These are phyloP conservation scores for Hippocampus comes DNA, from an alignment of 2,113 vertebrate genomes.

Conservation along the genomic window DNA sequence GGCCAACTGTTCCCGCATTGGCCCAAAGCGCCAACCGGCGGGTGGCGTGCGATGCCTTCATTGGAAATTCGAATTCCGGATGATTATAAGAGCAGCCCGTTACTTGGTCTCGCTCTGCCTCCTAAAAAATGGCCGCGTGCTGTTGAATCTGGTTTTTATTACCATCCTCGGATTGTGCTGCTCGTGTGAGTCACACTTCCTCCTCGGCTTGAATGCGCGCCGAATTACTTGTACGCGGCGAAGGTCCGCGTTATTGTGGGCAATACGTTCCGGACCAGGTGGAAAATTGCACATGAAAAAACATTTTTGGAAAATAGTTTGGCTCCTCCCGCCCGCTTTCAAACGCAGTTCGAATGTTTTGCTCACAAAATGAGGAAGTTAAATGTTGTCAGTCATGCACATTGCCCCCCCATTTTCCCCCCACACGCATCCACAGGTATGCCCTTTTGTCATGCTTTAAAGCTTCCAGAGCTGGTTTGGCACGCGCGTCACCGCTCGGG, in stretches of 20 bases:
- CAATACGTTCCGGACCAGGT: too few relatives aligned
- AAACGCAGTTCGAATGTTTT: too few relatives aligned
- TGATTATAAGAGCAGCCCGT: constrained; percentile 3
- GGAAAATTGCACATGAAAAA: too few relatives aligned
- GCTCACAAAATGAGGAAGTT: background rate
- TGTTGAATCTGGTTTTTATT: background rate
- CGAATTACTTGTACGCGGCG: too few relatives aligned
- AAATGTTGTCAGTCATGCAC: background rate
- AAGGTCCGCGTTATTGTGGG: too few relatives aligned
- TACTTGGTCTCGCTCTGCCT: background rate
- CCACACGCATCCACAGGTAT: background rate
- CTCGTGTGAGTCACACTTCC: constrained; percentile 17
- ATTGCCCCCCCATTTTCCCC: background rate
- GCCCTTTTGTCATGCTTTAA: background rate
- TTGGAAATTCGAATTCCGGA: constrained; percentile 5
- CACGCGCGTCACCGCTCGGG: constrained; percentile 12
- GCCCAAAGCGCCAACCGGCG: constrained; percentile 56
- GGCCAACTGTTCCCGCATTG: constrained; percentile 58
- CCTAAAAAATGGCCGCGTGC: background rate
- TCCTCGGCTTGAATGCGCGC: constrained; percentile 16
- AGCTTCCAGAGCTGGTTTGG: background rate
- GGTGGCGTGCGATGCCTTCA: constrained; percentile 28
- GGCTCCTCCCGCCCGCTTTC: too few relatives aligned
- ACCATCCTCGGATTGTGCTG: constrained; percentile 2
- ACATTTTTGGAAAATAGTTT: too few relatives aligned